phyloP scores from a whole-genome alignment of 1,140 invertebrate species.

The Chelonus insularis region DNA sequence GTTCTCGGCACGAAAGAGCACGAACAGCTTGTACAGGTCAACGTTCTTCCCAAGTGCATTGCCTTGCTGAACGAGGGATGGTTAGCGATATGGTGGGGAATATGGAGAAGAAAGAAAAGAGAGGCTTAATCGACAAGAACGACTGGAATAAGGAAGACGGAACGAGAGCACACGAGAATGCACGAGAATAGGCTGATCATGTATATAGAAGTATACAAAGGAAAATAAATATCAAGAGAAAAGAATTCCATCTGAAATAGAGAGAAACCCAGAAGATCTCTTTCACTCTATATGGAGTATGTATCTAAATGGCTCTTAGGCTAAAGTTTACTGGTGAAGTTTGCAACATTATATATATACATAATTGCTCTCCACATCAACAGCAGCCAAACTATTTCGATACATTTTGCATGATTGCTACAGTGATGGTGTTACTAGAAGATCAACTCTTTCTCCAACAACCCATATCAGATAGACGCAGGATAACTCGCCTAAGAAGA shows the following conservation, averaged over 20 bases:
- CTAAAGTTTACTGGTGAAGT: background rate
- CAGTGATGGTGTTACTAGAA: background rate
- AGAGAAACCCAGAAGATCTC: too few species aligned
- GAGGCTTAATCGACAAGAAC: constrained; percentile 28
- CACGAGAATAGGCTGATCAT: background rate
- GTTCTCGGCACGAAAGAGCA: constrained; percentile 7
- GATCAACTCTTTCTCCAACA: background rate
- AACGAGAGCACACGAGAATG: constrained; percentile 11
- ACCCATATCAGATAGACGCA: too few species aligned
- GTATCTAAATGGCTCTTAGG: too few species aligned
- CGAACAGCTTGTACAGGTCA: constrained; percentile 14
- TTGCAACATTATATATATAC: background rate
- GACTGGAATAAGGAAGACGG: constrained; percentile 18
- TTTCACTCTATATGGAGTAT: too few species aligned
- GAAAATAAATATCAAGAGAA: too few species aligned
- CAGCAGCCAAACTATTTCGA: too few species aligned
- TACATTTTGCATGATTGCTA: background rate
- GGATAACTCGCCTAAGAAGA: background rate
- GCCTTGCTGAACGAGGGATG: constrained; percentile 9
- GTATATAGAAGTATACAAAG: background rate
- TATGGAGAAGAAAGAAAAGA: constrained; percentile 3
- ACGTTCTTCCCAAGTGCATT: constrained; percentile 25
- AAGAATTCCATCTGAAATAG: too few species aligned
- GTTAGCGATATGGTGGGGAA: constrained; percentile 1
- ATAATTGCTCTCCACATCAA: too few species aligned